A percentile compares a stretch with the other conserved stretches of the same genome.
Evolutionary conservation across 2,888 invertebrate genomes (phyloP).

Genomic region (Drymonia ruficornis): DNA sequence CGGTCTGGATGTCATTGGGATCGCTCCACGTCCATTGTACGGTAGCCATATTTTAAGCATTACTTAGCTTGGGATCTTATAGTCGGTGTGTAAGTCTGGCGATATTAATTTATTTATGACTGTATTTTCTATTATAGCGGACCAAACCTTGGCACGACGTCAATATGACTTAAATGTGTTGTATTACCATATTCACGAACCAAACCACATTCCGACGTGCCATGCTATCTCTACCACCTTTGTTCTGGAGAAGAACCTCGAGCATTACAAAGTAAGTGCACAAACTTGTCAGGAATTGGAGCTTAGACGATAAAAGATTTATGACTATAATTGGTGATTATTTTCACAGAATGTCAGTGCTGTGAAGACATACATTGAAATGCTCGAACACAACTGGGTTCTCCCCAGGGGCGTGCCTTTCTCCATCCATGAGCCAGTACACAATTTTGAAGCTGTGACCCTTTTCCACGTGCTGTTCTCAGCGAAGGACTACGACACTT

Average conservation of each 20-base stretch:
- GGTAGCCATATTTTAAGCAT: too few species aligned
- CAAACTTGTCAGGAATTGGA: neutral
- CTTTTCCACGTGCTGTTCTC: constrained; percentile 88
- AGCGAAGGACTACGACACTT: constrained; percentile 89
- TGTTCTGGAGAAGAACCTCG: constrained; percentile 77
- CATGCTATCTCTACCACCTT: constrained; percentile 77
- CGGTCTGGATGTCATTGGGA: too few species aligned
- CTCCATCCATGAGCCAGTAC: constrained; percentile 80
- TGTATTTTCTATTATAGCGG: constrained; percentile 66
- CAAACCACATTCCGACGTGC: constrained; percentile 79
- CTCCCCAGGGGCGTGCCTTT: constrained; percentile 86
- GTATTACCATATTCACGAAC: constrained; percentile 84
- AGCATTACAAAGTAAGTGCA: constrained; percentile 73
- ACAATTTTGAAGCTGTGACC: constrained; percentile 86
- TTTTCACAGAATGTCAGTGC: constrained; percentile 78
- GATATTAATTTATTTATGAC: neutral
- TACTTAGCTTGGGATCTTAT: too few species aligned
- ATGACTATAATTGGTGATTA: constrained; percentile 6
- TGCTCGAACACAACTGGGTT: constrained; percentile 79
- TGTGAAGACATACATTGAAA: constrained; percentile 81
- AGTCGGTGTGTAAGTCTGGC: too few species aligned
- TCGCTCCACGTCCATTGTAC: too few species aligned
- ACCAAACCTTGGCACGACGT: constrained; percentile 62
- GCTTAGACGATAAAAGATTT: neutral
- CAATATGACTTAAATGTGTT: constrained; percentile 75